These are phyloP conservation scores for Arctia plantaginis DNA, from an alignment of 2,888 invertebrate species.

Conservation along the genomic window DNA sequence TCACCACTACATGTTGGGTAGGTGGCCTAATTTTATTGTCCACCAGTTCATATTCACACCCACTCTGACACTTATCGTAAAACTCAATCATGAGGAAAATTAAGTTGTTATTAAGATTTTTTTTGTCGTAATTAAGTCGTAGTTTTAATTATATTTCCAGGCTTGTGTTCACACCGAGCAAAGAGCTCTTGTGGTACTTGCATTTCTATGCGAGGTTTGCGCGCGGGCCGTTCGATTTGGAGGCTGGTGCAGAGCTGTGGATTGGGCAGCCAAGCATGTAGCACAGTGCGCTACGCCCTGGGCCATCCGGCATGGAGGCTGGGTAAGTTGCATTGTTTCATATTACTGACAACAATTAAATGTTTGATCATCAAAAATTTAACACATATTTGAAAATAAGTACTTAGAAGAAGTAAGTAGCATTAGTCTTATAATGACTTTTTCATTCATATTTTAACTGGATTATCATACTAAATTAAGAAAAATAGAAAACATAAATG, in stretches of 20 bases:
- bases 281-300: slow-evolving; percentile 85
- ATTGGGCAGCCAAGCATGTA: slow-evolving; percentile 86
- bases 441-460: too few species aligned
- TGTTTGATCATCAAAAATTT: too few species aligned
- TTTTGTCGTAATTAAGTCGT: not conserved
- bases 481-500: too few species aligned
- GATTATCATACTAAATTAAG: too few species aligned
- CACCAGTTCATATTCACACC: too few species aligned
- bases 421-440: not conserved
- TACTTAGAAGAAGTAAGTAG: not conserved
- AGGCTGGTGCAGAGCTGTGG: slow-evolving; percentile 85
- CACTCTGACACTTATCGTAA: too few species aligned
- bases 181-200: slow-evolving; percentile 84
- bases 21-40: too few species aligned
- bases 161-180: slow-evolving; percentile 86
- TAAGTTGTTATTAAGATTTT: not conserved
- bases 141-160: slow-evolving; percentile 57
- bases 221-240: slow-evolving; percentile 78
- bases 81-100: not conserved
- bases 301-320: slow-evolving; percentile 86
- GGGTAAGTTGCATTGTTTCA: slow-evolving; percentile 72
- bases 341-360: too few species aligned
- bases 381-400: too few species aligned
- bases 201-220: slow-evolving; percentile 86
- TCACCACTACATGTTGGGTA: too few species aligned